Evolutionary conservation across 1,140 invertebrate species (phyloP).

Genomic region (Dysdera silvatica): DNA sequence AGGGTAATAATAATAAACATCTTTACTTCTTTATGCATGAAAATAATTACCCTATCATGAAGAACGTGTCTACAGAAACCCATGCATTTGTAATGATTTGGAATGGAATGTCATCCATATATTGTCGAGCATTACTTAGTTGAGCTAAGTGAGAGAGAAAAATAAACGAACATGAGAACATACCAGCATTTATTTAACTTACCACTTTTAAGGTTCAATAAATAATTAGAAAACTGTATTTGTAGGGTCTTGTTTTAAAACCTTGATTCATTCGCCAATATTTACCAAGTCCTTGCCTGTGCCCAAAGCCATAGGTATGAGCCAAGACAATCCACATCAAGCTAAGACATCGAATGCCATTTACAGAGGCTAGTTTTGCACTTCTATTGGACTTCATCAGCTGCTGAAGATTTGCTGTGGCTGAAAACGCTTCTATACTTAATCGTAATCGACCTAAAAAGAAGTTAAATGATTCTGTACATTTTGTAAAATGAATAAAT

Average conservation of each 20-base stretch:
- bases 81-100: constrained; percentile 27
- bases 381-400: neutral
- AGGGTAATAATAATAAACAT: constrained; percentile 5
- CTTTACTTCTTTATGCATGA: too few relatives aligned
- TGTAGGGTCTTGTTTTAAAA: neutral
- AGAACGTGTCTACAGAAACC: constrained; percentile 31
- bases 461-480: neutral
- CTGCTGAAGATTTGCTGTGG: constrained; percentile 3
- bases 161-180: neutral
- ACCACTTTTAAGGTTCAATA: too few relatives aligned
- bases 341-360: constrained; percentile 72
- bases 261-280: neutral
- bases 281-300: constrained; percentile 25
- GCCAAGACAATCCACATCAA: constrained; percentile 88
- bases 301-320: constrained; percentile 52
- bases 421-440: constrained; percentile 14
- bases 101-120: constrained; percentile 25
- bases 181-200: neutral
- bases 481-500: too few relatives aligned
- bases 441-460: constrained; percentile 8
- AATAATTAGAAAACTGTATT: neutral
- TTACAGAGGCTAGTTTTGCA: constrained; percentile 1
- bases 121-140: constrained; percentile 15
- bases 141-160: constrained; percentile 10
- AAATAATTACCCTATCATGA: constrained; percentile 26